phyloP scores from a whole-genome alignment of 1,140 invertebrate genomes.

The Plectus sambesii region DNA sequence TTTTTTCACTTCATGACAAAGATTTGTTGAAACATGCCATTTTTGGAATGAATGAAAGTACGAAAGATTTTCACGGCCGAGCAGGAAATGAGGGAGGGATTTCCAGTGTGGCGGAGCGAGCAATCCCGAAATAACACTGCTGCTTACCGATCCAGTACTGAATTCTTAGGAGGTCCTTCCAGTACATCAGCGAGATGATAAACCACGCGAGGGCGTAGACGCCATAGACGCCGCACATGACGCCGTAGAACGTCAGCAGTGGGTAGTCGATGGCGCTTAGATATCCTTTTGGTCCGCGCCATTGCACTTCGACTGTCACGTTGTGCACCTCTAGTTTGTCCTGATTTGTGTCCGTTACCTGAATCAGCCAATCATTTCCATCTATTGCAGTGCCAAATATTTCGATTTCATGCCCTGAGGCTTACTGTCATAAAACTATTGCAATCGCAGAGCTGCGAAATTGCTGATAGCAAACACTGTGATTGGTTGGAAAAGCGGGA shows the following conservation, averaged over 20 bases:
- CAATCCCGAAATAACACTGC: neutral
- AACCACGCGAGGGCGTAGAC: slow-evolving; percentile 71
- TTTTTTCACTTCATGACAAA: neutral
- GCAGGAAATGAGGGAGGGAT: too few species aligned
- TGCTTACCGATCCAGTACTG: slow-evolving; percentile 72
- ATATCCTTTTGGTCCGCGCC: slow-evolving; percentile 39
- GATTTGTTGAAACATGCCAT: slow-evolving; percentile 4
- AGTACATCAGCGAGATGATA: slow-evolving; percentile 59
- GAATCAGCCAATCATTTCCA: too few species aligned
- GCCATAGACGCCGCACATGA: slow-evolving; percentile 76
- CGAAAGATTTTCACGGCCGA: too few species aligned
- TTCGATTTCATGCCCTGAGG: too few species aligned
- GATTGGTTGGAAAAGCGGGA: too few species aligned
- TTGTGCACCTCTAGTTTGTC: slow-evolving; percentile 11
- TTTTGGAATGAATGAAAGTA: too few species aligned
- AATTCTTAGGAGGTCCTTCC: slow-evolving; percentile 76
- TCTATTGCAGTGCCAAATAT: too few species aligned
- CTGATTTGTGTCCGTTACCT: slow-evolving; percentile 8
- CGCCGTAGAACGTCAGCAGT: slow-evolving; percentile 63
- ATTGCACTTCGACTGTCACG: slow-evolving; percentile 38
- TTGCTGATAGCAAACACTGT: too few species aligned
- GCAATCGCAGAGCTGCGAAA: too few species aligned
- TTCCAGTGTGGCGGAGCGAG: too few species aligned
- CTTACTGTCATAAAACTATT: too few species aligned
- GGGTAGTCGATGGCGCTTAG: slow-evolving; percentile 43